Percentiles rank a stretch among this genome's conserved stretches.
Conservation (phyloP, 2,888 invertebrate genomes). For the Tetramorium bicarinatum region DNA sequence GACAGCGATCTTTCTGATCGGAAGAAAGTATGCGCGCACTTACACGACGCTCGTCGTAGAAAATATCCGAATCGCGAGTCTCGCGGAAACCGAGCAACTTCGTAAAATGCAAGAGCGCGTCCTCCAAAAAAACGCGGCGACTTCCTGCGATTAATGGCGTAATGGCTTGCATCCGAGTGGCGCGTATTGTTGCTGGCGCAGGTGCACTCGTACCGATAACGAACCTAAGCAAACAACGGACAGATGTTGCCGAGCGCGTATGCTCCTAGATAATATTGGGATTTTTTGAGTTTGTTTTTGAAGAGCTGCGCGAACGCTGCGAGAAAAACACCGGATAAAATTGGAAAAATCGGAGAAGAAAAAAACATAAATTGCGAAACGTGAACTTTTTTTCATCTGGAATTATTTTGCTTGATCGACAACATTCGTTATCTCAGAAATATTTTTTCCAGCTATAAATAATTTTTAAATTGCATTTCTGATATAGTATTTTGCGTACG, state of each 20-base stretch:
- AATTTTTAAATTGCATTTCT: neutral
- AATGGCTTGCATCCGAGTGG: slow-evolving; percentile 66
- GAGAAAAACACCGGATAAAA: neutral
- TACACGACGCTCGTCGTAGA: neutral
- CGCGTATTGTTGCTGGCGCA: slow-evolving; percentile 40
- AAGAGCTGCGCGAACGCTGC: neutral
- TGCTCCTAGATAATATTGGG: neutral
- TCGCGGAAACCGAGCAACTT: slow-evolving; percentile 34
- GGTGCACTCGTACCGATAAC: slow-evolving; percentile 43
- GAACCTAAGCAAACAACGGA: slow-evolving; percentile 36
- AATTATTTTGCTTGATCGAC: neutral
- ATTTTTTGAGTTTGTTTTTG: neutral
- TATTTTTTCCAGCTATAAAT: neutral
- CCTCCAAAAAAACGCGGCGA: slow-evolving; percentile 55
- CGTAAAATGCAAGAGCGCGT: slow-evolving; percentile 37
- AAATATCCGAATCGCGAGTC: slow-evolving; percentile 42
- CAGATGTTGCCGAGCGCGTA: slow-evolving; percentile 5
- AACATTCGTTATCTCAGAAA: neutral
- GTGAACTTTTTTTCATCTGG: neutral
- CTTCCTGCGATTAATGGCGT: slow-evolving; percentile 70
- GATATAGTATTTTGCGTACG: neutral
- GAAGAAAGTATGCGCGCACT: neutral
- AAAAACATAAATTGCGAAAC: neutral
- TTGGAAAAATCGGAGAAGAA: neutral
- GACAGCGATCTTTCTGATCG: slow-evolving; percentile 23